Evolutionary conservation across 2,113 vertebrate species (phyloP).

Genomic region (Psephotus haematonotus): DNA sequence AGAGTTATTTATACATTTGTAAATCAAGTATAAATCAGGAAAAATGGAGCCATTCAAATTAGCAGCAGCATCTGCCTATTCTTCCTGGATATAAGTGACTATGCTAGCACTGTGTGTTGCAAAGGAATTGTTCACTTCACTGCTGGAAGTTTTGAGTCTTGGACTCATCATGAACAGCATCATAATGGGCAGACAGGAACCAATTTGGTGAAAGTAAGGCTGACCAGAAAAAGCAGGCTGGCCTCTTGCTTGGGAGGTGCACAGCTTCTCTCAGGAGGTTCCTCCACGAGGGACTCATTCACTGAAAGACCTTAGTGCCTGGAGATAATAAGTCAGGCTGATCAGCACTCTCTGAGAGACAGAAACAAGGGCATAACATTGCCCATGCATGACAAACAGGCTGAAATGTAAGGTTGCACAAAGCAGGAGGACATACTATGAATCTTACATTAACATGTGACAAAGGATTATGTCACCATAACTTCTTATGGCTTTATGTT

Average conservation of each 20-base stretch:
- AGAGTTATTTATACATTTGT: background rate
- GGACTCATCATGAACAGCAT: background rate
- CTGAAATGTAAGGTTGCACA: background rate
- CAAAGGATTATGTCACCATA: background rate
- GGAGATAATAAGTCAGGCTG: background rate
- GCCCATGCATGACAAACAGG: fast-evolving
- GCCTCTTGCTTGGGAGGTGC: background rate
- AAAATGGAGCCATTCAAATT: background rate
- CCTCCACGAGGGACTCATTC: background rate
- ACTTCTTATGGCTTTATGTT: background rate
- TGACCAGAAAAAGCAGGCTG: background rate
- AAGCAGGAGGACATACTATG: background rate
- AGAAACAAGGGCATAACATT: background rate
- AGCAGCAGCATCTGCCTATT: background rate
- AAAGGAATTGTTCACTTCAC: background rate
- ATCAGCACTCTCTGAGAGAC: background rate
- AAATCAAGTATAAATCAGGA: background rate
- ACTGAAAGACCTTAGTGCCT: background rate
- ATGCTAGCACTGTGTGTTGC: background rate
- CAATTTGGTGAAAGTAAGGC: background rate
- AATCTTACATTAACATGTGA: background rate
- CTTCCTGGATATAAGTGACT: background rate
- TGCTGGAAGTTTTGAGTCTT: background rate
- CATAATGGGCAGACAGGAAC: background rate
- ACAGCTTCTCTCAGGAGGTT: background rate